Evolutionary conservation across 1,140 invertebrate species (phyloP), one percentile per base, ranked within the genome.

Genomic region (Cardiocondyla obscurior): DNA sequence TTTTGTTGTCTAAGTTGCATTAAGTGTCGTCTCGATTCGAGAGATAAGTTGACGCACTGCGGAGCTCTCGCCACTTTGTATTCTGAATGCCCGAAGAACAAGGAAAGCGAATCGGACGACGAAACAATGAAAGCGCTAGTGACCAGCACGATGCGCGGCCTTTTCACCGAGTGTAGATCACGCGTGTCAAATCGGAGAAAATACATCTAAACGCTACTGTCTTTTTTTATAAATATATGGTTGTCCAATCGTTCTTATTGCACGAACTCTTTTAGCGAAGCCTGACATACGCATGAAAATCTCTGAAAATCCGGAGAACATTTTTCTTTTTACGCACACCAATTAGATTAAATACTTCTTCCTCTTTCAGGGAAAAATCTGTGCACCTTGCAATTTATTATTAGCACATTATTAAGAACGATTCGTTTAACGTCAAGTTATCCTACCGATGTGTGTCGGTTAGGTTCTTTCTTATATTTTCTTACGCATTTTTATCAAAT

Each of bases 151-250:
- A 85, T 73, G 83, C 76, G 74, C 60, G 72, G 67, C 36, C 36
- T 70, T n/a, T 82, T 64, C 30, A 28, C 60, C 44, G 42, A 82
- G 44, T 28, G 60, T 69, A 36, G 19, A 62, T 79, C 39, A 81
- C 69, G 53, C 33, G 49, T 39, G 19, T 53, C 16, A 81, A 89
- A 90, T 70, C 77, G 86, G 84, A 89, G 65, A 62, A 76, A 79
- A 85, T 82, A 86, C 89, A 86, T 87, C 77, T 92, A 65, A 89
- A 86, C 42, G 46, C 89, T 93, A 92, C 89, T 92, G 89, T 93
- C 91, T 91, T 91, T 91, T 91, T 91, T 87, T 82, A 85, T 70
- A 84, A 62, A 81, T 51, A 69, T 28, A 67, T 30, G n/a, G 42
- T 33, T 28, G 65, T 55, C 36, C 53, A 49, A 79, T 44, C 12